A percentile compares a stretch with the other conserved stretches of the same genome.
These are phyloP conservation scores for Xestia ashworthii DNA, from an alignment of 2,888 invertebrate species.

Conservation along the genomic window DNA sequence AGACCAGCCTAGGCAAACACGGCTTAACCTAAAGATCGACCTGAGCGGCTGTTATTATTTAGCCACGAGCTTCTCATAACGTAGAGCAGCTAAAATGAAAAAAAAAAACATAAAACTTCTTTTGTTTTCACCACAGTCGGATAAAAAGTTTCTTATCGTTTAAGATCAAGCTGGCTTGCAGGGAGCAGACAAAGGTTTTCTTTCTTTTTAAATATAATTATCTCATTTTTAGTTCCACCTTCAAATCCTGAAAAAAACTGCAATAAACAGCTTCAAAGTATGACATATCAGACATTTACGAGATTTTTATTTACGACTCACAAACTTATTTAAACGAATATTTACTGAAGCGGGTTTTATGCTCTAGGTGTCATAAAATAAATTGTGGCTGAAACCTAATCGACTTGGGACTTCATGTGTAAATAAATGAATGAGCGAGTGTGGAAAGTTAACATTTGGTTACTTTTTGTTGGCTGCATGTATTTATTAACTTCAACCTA, in stretches of 20 bases:
- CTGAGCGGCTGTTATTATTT: too few species aligned
- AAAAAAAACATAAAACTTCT: too few species aligned
- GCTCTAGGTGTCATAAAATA: constrained; percentile 35
- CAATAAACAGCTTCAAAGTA: constrained; percentile 28
- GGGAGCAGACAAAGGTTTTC: neutral
- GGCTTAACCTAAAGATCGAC: too few species aligned
- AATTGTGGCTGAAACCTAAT: constrained; percentile 29
- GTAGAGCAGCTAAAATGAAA: too few species aligned
- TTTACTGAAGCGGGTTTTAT: constrained; percentile 26
- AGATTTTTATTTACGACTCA: constrained; percentile 35
- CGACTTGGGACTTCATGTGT: neutral
- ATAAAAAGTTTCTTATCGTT: neutral
- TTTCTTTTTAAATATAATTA: neutral
- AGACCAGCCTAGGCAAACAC: too few species aligned
- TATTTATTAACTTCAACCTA: neutral
- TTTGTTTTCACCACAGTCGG: neutral
- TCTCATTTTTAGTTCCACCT: neutral
- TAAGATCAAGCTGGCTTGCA: too few species aligned
- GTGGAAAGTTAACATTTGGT: constrained; percentile 5
- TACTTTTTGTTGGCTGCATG: neutral
- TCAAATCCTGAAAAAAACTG: constrained; percentile 17
- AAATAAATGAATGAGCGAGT: neutral
- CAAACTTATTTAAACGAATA: constrained; percentile 30
- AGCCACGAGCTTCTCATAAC: too few species aligned
- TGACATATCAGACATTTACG: constrained; percentile 38